Evolutionary conservation across 2,888 invertebrate species (phyloP), one percentile per base, ranked within the genome.

Genomic region (Clusia tigrina): DNA sequence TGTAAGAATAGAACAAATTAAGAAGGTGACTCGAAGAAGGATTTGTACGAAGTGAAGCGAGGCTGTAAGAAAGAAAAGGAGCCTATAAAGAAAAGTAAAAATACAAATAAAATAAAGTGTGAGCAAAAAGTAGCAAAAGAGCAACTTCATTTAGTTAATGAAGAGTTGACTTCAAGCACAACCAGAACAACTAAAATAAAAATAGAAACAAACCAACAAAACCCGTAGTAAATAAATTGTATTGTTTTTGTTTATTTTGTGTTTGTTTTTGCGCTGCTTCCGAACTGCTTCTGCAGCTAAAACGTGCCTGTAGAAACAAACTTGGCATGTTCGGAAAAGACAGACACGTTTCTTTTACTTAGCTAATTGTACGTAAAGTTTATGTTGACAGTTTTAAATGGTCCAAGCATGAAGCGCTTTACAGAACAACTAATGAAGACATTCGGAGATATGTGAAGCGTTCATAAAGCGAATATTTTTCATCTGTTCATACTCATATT

Each of bases 111-210:
- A 42, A n/a, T 42, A 42, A n/a, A n/a, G n/a, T n/a, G n/a, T n/a
- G n/a, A n/a, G n/a, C 42, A 42, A 3, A 42, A 42, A 6, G 42
- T 48, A 5, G 20, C 18, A 37, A 23, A 60, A 17, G 52, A 51
- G 56, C 51, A 51, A 55, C 55, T 59, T 63, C 63, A 63, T 63
- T n/a, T 63, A 63, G 63, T 58, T 63, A 63, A 63, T 63, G 58
- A 58, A 63, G 63, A 63, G 63, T 59, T 63, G 63, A 63, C 58
- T 55, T 52, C 54, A 53, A 51, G 54, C 38, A 56, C 37, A 52
- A 18, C 25, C n/a, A n/a, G n/a, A n/a, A n/a, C n/a, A n/a, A n/a
- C n/a, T n/a, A n/a, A n/a, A 57, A 23, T 55, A 54, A 60, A 15
- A 25, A 55, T 17, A 37, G 12, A 48, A 60, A 24, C 51, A 60